Conservation (phyloP, 2,113 vertebrate genomes). For the Myxocyprinus asiaticus region DNA sequence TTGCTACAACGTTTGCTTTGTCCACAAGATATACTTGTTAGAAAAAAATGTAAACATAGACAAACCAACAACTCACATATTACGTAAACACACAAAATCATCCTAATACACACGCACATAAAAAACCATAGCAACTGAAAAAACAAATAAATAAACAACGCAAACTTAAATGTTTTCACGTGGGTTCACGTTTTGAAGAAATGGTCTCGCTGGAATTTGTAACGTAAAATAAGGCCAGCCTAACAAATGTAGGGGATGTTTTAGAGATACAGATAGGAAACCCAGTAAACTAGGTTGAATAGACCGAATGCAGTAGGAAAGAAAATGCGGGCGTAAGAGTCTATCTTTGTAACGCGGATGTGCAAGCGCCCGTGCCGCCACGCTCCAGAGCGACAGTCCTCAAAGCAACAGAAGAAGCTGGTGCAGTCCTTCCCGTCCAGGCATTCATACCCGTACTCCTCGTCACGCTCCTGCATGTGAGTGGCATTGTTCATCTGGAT, state of each 20-base stretch:
- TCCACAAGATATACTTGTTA: conserved; percentile 44
- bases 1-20: conserved; percentile 78
- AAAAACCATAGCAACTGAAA: neutral
- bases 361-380: conserved; percentile 97
- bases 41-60: conserved; percentile 31
- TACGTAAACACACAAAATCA: conserved; percentile 15
- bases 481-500: conserved; percentile 99
- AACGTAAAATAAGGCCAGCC: conserved; percentile 61
- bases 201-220: conserved; percentile 58
- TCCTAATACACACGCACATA: conserved; percentile 3
- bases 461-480: conserved; percentile 95
- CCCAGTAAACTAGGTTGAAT: conserved; percentile 98
- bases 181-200: conserved; percentile 31
- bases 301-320: conserved; percentile 97
- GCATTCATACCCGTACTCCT: conserved; percentile 97
- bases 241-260: conserved; percentile 36
- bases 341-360: conserved; percentile 96
- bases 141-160: conserved; percentile 28
- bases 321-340: conserved; percentile 97
- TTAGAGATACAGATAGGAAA: conserved; percentile 97
- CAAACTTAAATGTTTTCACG: neutral
- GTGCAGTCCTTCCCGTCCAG: conserved; percentile 99
- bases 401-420: conserved; percentile 99
- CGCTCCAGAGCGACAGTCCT: conserved; percentile 95
- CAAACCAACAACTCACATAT: conserved; percentile 30